Evolutionary conservation across 2,888 invertebrate species (phyloP), one percentile per base, ranked within the genome.

Genomic region (Ashinkailepas kermadecensis): DNA sequence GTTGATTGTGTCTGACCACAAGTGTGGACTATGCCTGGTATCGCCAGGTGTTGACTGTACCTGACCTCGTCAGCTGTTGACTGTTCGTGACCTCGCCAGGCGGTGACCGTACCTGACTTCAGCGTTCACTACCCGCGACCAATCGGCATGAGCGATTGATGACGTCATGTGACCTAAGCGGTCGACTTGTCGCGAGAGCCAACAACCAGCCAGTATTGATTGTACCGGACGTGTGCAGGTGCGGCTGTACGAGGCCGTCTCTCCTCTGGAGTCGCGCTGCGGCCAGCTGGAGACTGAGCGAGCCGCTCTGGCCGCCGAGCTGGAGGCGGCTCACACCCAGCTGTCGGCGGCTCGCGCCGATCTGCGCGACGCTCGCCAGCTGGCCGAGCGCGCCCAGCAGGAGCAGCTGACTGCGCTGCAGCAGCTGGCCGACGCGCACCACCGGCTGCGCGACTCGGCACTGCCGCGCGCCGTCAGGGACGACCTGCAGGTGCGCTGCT

Each of bases 381-480:
- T 54, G 74, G 74, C 74, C 21, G 74, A 74, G 74, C 74, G 74
- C 21, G 74, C 74, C 9, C 74, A 21, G 56, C 74, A 74, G 74
- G 74, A 74, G 74, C 74, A 74, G 74, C 74, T 74, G 74, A 56
- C 74, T 21, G 54, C 74, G 74, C 74, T 74, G 74, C 74, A 54
- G 54, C 74, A 74, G 74, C 74, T 74, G 54, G 15, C 74, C 56
- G 74, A 74, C 21, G 54, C 56, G 21, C 74, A 74, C 74, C 74
- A 74, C 54, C 54, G 56, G 74, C 21, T 74, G 74, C 74, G 74
- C 18, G 74, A 74, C 15, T 74, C 74, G 54, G 74, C 74, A 11
- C 74, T 74, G 74, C 74, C 74, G 15, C 74, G 74, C 9, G 74
- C 74, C 74, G 74, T 56, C 23, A 23, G 21, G 1, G 54, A 74